Conservation (phyloP, 2,797 vertebrate species). For the Pangasius sanitwongsei region DNA sequence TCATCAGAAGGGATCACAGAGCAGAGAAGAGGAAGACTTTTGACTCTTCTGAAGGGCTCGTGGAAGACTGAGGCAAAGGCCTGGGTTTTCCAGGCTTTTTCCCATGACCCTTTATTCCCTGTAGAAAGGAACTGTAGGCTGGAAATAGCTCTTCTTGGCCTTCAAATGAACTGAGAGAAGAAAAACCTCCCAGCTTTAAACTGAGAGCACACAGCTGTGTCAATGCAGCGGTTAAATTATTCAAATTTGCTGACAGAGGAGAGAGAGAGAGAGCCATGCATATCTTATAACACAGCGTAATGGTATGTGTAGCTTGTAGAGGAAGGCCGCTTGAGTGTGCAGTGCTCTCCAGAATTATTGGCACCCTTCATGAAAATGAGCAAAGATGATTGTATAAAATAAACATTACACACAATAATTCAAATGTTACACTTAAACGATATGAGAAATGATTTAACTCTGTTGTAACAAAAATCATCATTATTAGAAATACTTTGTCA, state of each 20-base stretch:
- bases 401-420: neutral
- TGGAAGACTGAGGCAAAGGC: slow-evolving; percentile 55
- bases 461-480: neutral
- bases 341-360: neutral
- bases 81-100: slow-evolving; percentile 75
- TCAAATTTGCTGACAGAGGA: slow-evolving; percentile 4
- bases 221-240: slow-evolving; percentile 41
- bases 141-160: slow-evolving; percentile 71
- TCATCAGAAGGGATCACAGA: slow-evolving; percentile 21
- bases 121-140: slow-evolving; percentile 71
- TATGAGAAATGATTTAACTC: neutral
- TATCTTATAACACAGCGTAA: neutral
- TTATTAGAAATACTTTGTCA: neutral
- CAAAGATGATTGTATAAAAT: neutral
- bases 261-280: neutral
- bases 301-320: neutral
- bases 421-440: neutral
- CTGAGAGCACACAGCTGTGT: slow-evolving; percentile 58
- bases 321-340: neutral
- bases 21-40: slow-evolving; percentile 39
- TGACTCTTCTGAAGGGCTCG: slow-evolving; percentile 30
- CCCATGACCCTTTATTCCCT: slow-evolving; percentile 78
- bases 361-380: neutral
- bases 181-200: slow-evolving; percentile 44
- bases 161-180: slow-evolving; percentile 52